Base-by-base conservation (phyloP, 2,888 invertebrate species). In the Tenthredo amoena region DNA sequence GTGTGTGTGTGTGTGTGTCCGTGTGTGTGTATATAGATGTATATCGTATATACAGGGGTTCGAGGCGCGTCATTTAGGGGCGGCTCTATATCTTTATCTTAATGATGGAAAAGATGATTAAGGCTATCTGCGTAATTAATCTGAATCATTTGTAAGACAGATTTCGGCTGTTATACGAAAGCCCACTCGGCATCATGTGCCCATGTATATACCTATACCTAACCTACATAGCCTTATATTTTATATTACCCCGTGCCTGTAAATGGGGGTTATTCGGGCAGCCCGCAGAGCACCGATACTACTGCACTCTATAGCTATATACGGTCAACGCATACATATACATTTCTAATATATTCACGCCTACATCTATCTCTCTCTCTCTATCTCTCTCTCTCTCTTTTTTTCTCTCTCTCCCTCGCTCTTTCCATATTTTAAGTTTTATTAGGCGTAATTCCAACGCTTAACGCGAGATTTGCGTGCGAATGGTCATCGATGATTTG, bases 101-200 rank as follows among this genome's bases (percentile, higher is more conserved):
- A 81, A 85, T 84, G 87, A 87, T 84, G 87, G 84, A 85, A 84
- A 72, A 72, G 87, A 88, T 86, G 89, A 89, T 90, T 87, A 87
- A 77, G 86, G 55, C 86, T 89, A 90, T 89, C 89, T 84, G 37
- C 65, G 76, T 83, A 87, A 88, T 87, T 86, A 90, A 90, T 90
- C 89, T 84, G 72, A 77, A 85, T 83, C 86, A 83, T 87, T 87
- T 58, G 81, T 85, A 79, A 86, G 84, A 68, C 86, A 85, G 87
- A 88, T 88, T 86, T 85, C 72, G 86, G 43, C 47, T 62, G 87
- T 74, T 74, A 43, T 74, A 43, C 74, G 74, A 43, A 43, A 43
- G 40, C 40, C 43, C 74, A 74, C 43, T 74, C 18, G 4, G 15
- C n/a, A 37, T n/a, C 37, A 37, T 71, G 3, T 43, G 5, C 40